Percentiles rank a stretch among this genome's conserved stretches.
phyloP scores from a whole-genome alignment of 2,113 vertebrate species.

The Lagopus muta region DNA sequence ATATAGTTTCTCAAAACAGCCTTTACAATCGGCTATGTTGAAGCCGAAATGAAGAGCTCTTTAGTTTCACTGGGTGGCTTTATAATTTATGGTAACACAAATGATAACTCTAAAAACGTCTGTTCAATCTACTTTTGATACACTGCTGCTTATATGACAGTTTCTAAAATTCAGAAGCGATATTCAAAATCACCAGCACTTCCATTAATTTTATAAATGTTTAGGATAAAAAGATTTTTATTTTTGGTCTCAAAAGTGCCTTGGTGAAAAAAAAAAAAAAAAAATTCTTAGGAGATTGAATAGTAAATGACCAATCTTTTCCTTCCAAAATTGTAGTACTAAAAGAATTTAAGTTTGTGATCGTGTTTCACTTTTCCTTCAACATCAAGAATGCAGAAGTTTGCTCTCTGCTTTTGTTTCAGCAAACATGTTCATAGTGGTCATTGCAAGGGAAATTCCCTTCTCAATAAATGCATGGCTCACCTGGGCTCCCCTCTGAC shows the following conservation, averaged over 20 bases:
- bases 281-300: neutral
- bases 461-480: neutral
- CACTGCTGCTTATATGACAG: neutral
- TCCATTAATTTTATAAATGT: neutral
- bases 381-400: neutral
- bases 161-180: neutral
- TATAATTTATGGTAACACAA: neutral
- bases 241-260: neutral
- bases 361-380: conserved; percentile 32
- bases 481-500: neutral
- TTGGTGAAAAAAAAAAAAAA: neutral
- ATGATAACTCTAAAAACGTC: neutral
- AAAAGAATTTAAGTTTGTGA: neutral
- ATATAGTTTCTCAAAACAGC: neutral
- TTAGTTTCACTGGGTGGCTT: neutral
- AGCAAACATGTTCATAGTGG: neutral
- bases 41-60: neutral
- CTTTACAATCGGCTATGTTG: neutral
- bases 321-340: neutral
- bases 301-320: neutral
- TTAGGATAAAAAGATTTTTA: neutral
- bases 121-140: neutral
- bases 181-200: neutral
- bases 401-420: neutral
- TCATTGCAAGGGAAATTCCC: neutral